Evolutionary conservation across 2,113 vertebrate genomes (phyloP).

Genomic region (Sakesphorus luctuosus): DNA sequence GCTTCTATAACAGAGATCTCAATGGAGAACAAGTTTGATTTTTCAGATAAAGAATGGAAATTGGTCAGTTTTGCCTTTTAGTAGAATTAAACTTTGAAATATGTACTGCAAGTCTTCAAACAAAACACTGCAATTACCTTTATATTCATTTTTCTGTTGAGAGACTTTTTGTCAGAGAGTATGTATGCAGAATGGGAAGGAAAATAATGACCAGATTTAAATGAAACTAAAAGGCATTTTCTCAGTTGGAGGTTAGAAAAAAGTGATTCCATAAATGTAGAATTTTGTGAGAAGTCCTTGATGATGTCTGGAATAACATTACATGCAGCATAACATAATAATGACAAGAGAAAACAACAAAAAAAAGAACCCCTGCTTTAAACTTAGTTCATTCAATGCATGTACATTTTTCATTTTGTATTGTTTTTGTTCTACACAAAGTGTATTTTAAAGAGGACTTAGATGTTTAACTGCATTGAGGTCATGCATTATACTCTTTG

Average conservation of each 20-base stretch:
- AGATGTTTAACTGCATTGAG: constrained; percentile 3
- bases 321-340: constrained; percentile 44
- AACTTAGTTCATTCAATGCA: constrained; percentile 3
- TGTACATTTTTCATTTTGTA: constrained; percentile 48
- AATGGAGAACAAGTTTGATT: neutral
- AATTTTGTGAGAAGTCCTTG: constrained; percentile 54
- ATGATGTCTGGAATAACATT: constrained; percentile 25
- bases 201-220: constrained; percentile 74
- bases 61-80: constrained; percentile 45
- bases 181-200: constrained; percentile 22
- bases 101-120: constrained; percentile 35
- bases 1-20: neutral
- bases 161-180: constrained; percentile 38
- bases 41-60: constrained; percentile 43
- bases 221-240: constrained; percentile 70
- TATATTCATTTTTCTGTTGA: constrained; percentile 12
- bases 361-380: neutral
- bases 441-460: constrained; percentile 24
- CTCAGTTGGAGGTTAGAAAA: constrained; percentile 71
- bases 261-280: constrained; percentile 60
- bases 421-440: constrained; percentile 37
- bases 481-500: constrained; percentile 23
- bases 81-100: constrained; percentile 50
- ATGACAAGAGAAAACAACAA: constrained; percentile 21
- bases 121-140: constrained; percentile 35